Percentiles rank a stretch among this genome's conserved stretches.
These are phyloP conservation scores for Brachionus manjavacas DNA, from an alignment of 1,140 invertebrate species.

Conservation along the genomic window DNA sequence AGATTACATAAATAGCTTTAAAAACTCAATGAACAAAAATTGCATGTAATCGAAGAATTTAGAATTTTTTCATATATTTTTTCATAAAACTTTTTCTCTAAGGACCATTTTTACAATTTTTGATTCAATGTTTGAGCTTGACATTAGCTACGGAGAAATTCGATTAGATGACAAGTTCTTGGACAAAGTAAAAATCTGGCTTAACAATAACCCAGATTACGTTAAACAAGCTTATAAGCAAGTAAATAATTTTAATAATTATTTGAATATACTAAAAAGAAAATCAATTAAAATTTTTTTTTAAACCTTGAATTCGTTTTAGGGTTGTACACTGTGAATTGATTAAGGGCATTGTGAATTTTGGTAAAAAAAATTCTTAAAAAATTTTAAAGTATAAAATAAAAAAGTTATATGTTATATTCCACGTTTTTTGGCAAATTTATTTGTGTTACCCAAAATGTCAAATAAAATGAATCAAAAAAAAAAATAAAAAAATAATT, in stretches of 20 bases:
- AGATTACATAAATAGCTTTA: background rate
- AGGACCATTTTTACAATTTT: background rate
- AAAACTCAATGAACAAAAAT: background rate
- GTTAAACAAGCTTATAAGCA: constrained; percentile 12
- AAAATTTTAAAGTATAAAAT: too few relatives aligned
- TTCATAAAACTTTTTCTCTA: background rate
- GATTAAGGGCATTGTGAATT: too few relatives aligned
- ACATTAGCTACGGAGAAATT: constrained; percentile 33
- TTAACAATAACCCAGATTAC: constrained; percentile 23
- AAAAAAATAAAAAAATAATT: too few relatives aligned
- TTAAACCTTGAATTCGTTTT: too few relatives aligned
- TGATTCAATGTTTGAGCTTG: constrained; percentile 15
- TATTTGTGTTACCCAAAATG: too few relatives aligned
- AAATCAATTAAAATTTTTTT: too few relatives aligned
- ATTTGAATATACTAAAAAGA: background rate
- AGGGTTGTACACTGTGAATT: too few relatives aligned
- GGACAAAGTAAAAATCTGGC: constrained; percentile 22
- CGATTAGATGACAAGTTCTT: background rate
- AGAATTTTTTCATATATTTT: background rate
- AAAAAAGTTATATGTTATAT: too few relatives aligned
- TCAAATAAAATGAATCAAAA: too few relatives aligned
- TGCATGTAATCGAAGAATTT: background rate
- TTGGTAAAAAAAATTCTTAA: too few relatives aligned
- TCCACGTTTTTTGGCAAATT: too few relatives aligned
- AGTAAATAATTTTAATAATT: background rate